Evolutionary conservation across 2,113 vertebrate species (phyloP), one percentile per base, ranked within the genome.

Genomic region (Passer domesticus): DNA sequence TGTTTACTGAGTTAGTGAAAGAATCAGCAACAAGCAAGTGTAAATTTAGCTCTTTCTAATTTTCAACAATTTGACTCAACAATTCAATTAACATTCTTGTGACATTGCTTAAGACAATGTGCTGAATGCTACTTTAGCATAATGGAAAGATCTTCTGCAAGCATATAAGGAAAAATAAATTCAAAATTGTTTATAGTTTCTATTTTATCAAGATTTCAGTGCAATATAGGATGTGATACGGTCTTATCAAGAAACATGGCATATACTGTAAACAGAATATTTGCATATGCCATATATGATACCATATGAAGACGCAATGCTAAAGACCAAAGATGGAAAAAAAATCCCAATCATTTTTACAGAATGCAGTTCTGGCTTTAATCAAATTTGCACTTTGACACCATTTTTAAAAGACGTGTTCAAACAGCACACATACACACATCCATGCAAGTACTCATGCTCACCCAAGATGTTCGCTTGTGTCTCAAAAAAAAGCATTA

Each of bases 101-200:
- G 55, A 58, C 11, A 55, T 1, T 27, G 7, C 46, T 78, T n/a
- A 55, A 60, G 33, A 60, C 15, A 19, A 20, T 31, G 6, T 46
- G 7, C 18, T 68, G 22, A 27, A 10, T 28, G 24, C 22, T 72
- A 10, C n/a, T 72, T 78, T 4, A 78, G 28, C 14, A 25, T 4
- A 43, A 7, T 49, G n/a, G 46, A 50, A 84, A 87, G 22, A 17
- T 66, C 15, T 85, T 81, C 52, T 37, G 22, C 22, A 58, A 74
- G n/a, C 13, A 55, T 23, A 43, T 15, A 82, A 74, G 37, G 21
- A 64, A 81, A 75, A 73, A 10, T 2, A 43, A 63, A 37, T 11
- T 18, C 0, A 21, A 33, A n/a, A 13, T 4, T 4, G 6, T 47
- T 7, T 39, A 37, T 13, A 6, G 4, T 66, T 90, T 63, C 35